Evolutionary conservation across 2,888 invertebrate genomes (phyloP).

Genomic region (Lasioglossum leucozonium): DNA sequence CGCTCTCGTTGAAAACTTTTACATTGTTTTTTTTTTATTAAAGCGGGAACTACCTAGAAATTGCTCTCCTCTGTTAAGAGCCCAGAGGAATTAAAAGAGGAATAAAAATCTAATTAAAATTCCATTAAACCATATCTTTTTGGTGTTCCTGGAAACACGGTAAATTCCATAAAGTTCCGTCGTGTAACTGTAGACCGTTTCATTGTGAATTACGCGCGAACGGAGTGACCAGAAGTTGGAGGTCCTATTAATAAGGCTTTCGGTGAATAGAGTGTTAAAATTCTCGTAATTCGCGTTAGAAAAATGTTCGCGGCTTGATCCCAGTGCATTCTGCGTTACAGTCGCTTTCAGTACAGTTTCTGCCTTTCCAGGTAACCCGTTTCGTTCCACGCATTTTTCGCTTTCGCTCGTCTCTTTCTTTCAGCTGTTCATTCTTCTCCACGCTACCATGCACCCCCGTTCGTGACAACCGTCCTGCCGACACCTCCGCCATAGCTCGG

Average conservation of each 20-base stretch:
- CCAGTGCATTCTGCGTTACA: neutral
- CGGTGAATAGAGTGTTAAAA: neutral
- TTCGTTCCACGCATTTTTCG: slow-evolving; percentile 4
- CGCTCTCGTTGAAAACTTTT: neutral
- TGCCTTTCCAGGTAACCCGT: neutral
- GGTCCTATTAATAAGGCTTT: neutral
- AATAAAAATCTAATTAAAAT: slow-evolving; percentile 8
- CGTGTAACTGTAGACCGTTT: neutral
- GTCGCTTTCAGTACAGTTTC: neutral
- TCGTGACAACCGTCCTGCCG: slow-evolving; percentile 18
- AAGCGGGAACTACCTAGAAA: neutral
- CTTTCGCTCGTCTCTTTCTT: neutral
- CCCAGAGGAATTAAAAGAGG: neutral
- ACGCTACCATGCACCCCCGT: slow-evolving; percentile 6
- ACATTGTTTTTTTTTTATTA: neutral
- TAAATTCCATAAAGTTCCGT: neutral
- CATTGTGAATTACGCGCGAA: neutral
- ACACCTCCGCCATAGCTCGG: slow-evolving; percentile 52
- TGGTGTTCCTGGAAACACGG: neutral
- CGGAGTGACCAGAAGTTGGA: neutral
- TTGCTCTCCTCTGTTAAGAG: neutral
- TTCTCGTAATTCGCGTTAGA: neutral
- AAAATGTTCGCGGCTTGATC: neutral
- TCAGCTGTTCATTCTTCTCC: neutral
- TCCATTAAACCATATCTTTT: neutral